phyloP scores from a whole-genome alignment of 2,797 vertebrate genomes.

The Mormyrus hasselquistii region DNA sequence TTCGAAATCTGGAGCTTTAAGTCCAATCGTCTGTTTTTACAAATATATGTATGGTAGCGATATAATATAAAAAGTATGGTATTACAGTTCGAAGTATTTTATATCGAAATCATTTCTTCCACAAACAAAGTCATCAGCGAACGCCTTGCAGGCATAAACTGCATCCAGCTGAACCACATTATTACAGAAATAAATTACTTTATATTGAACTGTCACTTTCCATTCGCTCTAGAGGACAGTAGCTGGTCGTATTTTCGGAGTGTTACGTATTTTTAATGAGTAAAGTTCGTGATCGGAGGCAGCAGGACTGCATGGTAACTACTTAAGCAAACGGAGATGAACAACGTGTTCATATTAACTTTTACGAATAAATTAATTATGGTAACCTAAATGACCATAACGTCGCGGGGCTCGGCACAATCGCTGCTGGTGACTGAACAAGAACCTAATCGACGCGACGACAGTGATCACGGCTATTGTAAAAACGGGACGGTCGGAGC shows the following conservation, averaged over 20 bases:
- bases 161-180: neutral
- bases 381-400: neutral
- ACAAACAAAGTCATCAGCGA: constrained; percentile 1
- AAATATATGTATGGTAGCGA: neutral
- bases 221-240: neutral
- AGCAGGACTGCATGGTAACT: neutral
- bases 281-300: neutral
- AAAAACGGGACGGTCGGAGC: neutral
- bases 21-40: neutral
- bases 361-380: neutral
- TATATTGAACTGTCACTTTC: constrained; percentile 13
- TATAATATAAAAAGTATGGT: neutral
- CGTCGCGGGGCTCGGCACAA: neutral
- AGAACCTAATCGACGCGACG: neutral
- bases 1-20: neutral
- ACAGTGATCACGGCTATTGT: neutral
- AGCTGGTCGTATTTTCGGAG: neutral
- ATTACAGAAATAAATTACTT: constrained; percentile 11
- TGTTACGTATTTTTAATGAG: neutral
- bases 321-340: neutral
- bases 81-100: neutral
- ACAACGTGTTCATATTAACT: neutral
- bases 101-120: neutral
- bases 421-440: neutral
- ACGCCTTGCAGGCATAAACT: neutral